phyloP scores from a whole-genome alignment of 2,797 vertebrate genomes.

The Lagorchestes hirsutus region DNA sequence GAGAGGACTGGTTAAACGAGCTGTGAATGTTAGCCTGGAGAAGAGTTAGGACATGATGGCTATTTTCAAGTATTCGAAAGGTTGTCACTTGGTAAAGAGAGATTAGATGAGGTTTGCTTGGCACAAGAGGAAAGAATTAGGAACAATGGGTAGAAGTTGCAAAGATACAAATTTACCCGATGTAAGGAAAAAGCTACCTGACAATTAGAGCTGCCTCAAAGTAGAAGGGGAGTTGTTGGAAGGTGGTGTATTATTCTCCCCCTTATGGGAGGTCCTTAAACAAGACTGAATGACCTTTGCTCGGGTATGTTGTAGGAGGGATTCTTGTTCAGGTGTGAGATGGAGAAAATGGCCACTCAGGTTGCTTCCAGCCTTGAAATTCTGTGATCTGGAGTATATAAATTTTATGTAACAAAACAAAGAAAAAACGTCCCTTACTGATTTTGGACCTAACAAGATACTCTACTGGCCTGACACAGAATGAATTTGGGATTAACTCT shows the following conservation, averaged over 20 bases:
- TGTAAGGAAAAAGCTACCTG: background rate
- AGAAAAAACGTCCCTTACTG: background rate
- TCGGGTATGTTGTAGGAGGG: background rate
- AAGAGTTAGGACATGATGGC: background rate
- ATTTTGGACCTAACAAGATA: background rate
- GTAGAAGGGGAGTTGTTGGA: background rate
- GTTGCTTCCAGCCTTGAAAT: background rate
- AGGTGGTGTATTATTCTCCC: background rate
- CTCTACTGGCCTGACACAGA: constrained; percentile 3
- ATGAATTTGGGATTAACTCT: constrained; percentile 68
- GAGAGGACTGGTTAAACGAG: background rate
- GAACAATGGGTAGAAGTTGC: background rate
- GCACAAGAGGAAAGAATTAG: background rate
- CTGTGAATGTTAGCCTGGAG: background rate
- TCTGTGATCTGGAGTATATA: background rate
- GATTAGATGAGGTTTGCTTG: background rate
- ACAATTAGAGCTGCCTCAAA: background rate
- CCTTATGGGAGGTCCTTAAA: background rate
- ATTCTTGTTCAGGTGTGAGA: background rate
- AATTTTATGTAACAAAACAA: background rate
- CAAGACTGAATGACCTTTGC: background rate
- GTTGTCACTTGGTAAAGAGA: background rate
- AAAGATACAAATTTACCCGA: background rate
- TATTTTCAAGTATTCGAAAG: background rate
- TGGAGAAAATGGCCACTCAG: background rate